A percentile compares a stretch with the other conserved stretches of the same genome.
Conservation (phyloP, 2,797 vertebrate genomes). For the Phoxinus dragarum region DNA sequence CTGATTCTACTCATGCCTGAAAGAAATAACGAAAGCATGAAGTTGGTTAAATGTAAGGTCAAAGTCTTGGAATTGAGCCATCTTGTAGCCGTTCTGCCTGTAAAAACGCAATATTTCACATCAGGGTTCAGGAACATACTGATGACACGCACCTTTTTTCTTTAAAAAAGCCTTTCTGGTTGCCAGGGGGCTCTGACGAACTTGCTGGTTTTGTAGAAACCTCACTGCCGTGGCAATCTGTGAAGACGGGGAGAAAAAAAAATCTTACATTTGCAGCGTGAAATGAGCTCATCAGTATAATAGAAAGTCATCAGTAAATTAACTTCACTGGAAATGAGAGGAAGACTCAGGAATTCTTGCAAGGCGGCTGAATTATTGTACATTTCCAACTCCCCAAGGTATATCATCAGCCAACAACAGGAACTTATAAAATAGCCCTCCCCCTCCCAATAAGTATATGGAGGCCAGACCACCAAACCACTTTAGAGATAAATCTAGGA, state of each 20-base stretch:
- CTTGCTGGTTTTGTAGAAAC: constrained; percentile 95
- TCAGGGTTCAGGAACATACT: constrained; percentile 6
- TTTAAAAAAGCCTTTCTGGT: constrained; percentile 93
- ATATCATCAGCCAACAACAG: constrained; percentile 59
- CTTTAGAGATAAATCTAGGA: constrained; percentile 83
- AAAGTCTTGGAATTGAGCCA: constrained; percentile 5
- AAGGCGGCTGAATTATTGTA: constrained; percentile 50
- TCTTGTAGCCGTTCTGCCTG: neutral
- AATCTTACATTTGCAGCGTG: constrained; percentile 10
- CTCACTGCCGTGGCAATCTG: constrained; percentile 95
- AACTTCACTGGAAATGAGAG: constrained; percentile 50
- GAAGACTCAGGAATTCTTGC: constrained; percentile 48
- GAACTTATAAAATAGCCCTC: constrained; percentile 69
- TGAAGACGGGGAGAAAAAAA: constrained; percentile 59
- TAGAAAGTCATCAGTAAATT: constrained; percentile 49
- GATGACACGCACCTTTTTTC: constrained; percentile 90
- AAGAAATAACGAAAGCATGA: neutral
- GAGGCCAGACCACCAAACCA: constrained; percentile 80
- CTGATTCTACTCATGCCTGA: constrained; percentile 1
- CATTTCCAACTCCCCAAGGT: constrained; percentile 53
- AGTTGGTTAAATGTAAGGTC: constrained; percentile 18
- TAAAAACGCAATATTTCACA: constrained; percentile 5
- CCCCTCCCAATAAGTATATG: constrained; percentile 68
- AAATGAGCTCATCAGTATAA: constrained; percentile 41
- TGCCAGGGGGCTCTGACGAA: constrained; percentile 90